Base-by-base conservation (phyloP, 2,113 vertebrate genomes). In the Salvelinus alpinus region DNA sequence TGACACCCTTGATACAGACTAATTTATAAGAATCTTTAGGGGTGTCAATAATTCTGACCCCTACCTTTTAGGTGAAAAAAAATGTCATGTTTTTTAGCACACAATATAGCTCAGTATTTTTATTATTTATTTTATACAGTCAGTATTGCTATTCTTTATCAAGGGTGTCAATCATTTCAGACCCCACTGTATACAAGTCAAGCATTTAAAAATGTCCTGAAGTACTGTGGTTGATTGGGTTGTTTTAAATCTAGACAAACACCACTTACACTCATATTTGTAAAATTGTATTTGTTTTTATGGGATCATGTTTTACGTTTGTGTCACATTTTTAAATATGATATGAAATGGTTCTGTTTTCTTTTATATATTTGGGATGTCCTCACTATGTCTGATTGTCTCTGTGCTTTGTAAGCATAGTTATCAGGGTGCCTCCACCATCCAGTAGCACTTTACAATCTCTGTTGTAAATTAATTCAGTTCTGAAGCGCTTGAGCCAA, bases 381-480 rank as follows among this genome's bases (percentile, higher is more conserved):
- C 29, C 11, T 44, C 0, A 71, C 86, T 54, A 51, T 38, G 16
- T 54, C 48, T 66, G 64, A 78, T 75, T 87, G 82, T 44, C 38
- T 44, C 38, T 44, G 38, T 44, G 81, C 85, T 87, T 83, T 24
- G 85, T 80, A 87, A 89, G 70, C 77, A 6, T 84, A 76, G 75
- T 76, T 68, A 86, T 87, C 87, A 85, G 86, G 85, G 87, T 91
- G 91, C 87, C 90, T 91, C 90, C 80, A 51, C 84, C 87, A 54
- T 54, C 5, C 51, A 54, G 88, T 88, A 89, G 89, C 90, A 91
- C 90, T 90, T 92, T 91, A 90, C 66, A 76, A 62, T 84, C 76
- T 88, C 60, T 75, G 38, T 44, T 44, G 38, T 44, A 44, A 9
- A 48, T 79, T 78, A 74, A 18, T 80, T 75, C 38, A 11, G 8